Evolutionary conservation across 2,888 invertebrate genomes (phyloP), one percentile per base, ranked within the genome.

Genomic region (Boloria selene): DNA sequence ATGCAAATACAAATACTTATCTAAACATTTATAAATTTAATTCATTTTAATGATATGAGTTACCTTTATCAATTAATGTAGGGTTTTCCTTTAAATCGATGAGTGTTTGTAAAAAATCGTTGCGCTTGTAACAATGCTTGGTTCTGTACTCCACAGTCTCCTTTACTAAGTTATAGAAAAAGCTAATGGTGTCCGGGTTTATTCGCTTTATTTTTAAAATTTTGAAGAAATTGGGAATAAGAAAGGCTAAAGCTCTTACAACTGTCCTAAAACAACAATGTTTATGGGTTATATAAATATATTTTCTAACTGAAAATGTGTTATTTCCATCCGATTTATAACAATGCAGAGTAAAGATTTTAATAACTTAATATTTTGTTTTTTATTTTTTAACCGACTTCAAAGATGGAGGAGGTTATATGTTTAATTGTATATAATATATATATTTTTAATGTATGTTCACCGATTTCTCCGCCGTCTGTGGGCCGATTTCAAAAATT

Each of bases 31-130:
- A 31, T 31, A 5, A 31, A 31, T 45, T 60, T 17, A 4, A 17
- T 49, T 18, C 59, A 58, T 59, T 51, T 50, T 22, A 60, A 44
- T 50, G 70, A 60, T 49, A 18, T 14, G 10, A 38, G 0, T 54
- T 78, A 86, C 84, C 85, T 81, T 80, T 79, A 61, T 81, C 78
- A 53, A 78, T 78, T 54, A 75, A 75, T 78, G 76, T 26, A 2
- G 61, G 52, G 44, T 79, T 83, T 72, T 92, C 88, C 73, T 87
- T 92, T 70, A 93, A 75, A 53, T 93, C 88, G 51, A 93, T 93
- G 10, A 94, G 80, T 4, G 93, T 83, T 75, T 94, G 93, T 66
- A 94, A 76, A 74, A 93, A 93, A 75, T 94, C 94, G 68, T 92
- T 90, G 53, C 93, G 79, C 42, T 80, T 84, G 61, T 87, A 81